phyloP scores from a whole-genome alignment of 2,888 invertebrate species.

The Osmoderma eremita region DNA sequence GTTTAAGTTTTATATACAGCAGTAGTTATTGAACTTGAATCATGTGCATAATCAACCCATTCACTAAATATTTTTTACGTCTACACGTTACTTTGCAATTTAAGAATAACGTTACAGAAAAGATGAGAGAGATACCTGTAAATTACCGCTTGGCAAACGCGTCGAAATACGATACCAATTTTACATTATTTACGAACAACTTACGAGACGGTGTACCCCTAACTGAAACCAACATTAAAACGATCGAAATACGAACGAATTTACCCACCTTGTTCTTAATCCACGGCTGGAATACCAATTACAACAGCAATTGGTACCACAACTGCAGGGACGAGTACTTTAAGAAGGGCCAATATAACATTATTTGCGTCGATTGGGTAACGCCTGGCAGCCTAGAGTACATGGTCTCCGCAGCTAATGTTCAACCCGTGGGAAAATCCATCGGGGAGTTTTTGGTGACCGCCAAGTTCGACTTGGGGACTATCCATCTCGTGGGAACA shows the following conservation, averaged over 20 bases:
- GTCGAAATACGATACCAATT: slow-evolving; percentile 48
- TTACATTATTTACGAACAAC: slow-evolving; percentile 49
- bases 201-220: slow-evolving; percentile 44
- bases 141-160: slow-evolving; percentile 52
- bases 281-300: slow-evolving; percentile 43
- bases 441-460: slow-evolving; percentile 51
- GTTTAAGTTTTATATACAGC: no score
- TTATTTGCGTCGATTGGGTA: slow-evolving; percentile 39
- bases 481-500: slow-evolving; percentile 56
- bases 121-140: slow-evolving; percentile 43
- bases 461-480: slow-evolving; percentile 40
- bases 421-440: slow-evolving; percentile 53
- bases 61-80: no score
- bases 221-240: slow-evolving; percentile 46
- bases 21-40: no score
- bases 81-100: no score
- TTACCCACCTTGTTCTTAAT: slow-evolving; percentile 39
- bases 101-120: no score
- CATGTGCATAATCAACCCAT: no score
- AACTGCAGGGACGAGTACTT: slow-evolving; percentile 39
- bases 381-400: slow-evolving; percentile 34
- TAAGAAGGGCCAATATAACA: slow-evolving; percentile 36
- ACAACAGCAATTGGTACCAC: slow-evolving; percentile 41
- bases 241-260: slow-evolving; percentile 26
- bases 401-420: slow-evolving; percentile 44